These are phyloP conservation scores for Eustalomyia histrio DNA, from an alignment of 2,888 invertebrate species.

Conservation along the genomic window DNA sequence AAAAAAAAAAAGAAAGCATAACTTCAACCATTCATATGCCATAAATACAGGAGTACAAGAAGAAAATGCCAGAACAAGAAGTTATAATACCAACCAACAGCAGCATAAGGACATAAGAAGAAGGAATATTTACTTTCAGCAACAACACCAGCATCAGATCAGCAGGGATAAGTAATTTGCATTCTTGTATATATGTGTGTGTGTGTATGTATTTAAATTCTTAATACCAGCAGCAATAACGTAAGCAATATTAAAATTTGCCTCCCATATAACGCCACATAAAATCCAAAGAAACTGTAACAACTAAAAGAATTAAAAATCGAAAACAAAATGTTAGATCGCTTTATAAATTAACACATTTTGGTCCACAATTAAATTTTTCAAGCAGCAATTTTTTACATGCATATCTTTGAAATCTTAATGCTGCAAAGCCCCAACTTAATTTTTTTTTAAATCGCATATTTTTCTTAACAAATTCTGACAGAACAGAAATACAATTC, in stretches of 20 bases:
- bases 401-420: too few relatives aligned
- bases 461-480: too few relatives aligned
- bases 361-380: too few relatives aligned
- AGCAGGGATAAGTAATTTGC: constrained; percentile 29
- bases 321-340: too few relatives aligned
- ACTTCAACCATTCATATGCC: constrained; percentile 19
- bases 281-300: too few relatives aligned
- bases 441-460: too few relatives aligned
- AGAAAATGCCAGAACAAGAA: background rate
- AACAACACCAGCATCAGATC: constrained; percentile 3
- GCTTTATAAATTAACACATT: too few relatives aligned
- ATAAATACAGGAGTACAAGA: constrained; percentile 12
- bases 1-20: constrained; percentile 16
- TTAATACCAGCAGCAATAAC: constrained; percentile 6
- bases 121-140: constrained; percentile 35
- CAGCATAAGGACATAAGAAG: background rate
- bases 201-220: constrained; percentile 1
- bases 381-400: too few relatives aligned
- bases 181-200: constrained; percentile 24
- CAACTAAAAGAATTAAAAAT: too few relatives aligned
- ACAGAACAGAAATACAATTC: too few relatives aligned
- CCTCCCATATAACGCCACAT: too few relatives aligned
- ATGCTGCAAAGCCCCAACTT: too few relatives aligned
- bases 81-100: background rate
- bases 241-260: constrained; percentile 28